These are phyloP conservation scores for Tanytarsus gracilentus DNA, from an alignment of 2,888 invertebrate genomes.

Conservation along the genomic window DNA sequence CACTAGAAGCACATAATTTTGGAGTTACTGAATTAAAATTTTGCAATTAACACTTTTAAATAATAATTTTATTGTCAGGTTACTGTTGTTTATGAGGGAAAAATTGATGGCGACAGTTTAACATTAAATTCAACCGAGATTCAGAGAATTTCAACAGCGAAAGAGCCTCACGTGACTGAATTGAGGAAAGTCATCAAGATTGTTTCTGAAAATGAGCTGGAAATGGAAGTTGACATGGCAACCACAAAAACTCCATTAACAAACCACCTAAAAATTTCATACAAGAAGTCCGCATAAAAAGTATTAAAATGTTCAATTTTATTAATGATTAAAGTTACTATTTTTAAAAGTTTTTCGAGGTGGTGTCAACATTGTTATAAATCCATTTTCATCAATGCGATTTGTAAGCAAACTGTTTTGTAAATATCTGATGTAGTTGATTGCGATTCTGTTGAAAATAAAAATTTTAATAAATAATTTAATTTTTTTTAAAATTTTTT, in stretches of 20 bases:
- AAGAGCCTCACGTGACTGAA: conserved; percentile 46
- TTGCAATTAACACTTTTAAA: no score
- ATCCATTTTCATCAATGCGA: neutral
- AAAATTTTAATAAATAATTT: conserved; percentile 6
- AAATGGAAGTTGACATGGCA: conserved; percentile 48
- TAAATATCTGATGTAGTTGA: conserved; percentile 64
- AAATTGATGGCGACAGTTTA: conserved; percentile 37
- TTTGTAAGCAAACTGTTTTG: conserved; percentile 51
- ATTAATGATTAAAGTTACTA: neutral
- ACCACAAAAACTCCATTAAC: conserved; percentile 47
- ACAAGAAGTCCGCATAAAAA: conserved; percentile 43
- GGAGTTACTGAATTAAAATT: no score
- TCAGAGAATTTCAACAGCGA: conserved; percentile 47
- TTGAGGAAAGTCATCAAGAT: conserved; percentile 43
- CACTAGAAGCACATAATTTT: conserved; percentile 54
- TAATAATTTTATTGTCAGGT: no score
- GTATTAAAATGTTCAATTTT: neutral
- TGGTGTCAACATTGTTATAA: neutral
- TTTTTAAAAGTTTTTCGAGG: neutral
- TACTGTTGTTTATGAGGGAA: conserved; percentile 53
- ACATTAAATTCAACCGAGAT: conserved; percentile 45
- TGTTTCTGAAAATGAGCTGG: conserved; percentile 39
- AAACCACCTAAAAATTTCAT: conserved; percentile 49
- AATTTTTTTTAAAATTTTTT: neutral
- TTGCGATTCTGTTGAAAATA: conserved; percentile 52